Evolutionary conservation across 2,888 invertebrate species (phyloP), one percentile per base, ranked within the genome.

Genomic region (Tortrix viridana): DNA sequence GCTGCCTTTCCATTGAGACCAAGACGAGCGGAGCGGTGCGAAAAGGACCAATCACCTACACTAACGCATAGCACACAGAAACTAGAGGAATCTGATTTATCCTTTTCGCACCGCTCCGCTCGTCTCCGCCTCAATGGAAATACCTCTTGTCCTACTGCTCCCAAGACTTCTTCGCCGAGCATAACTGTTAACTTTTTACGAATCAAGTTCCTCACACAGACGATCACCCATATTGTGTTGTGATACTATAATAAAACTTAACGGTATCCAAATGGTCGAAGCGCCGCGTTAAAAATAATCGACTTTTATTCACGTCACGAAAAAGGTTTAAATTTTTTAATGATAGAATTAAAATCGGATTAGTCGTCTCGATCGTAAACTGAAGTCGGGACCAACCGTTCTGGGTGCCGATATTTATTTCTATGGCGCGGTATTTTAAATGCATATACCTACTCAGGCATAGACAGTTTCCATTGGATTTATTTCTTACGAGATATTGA

Each of bases 221-320:
- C 54, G 38, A 20, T 47, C 43, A 54, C 37, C 50, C 52, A 52
- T 55, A 62, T 56, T 62, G 56, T 56, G 50, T 47, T 52, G 37
- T 57, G 59, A 69, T 68, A 59, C 65, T 67, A 66, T 65, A 55
- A 63, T 67, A 65, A 67, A 69, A 65, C 64, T 67, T 71, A 70
- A 69, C 67, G 65, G 65, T 62, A 50, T 61, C 56, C 65, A 64
- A 68, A 67, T 65, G 67, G 65, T 66, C 52, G 57, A 69, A 65
- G 65, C 71, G 70, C 66, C 64, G 61, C 37, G 59, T 62, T 52
- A 59, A 56, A 63, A 55, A 56, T 60, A 60, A 66, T 66, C 58
- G 55, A 54, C 37, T 55, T 59, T 56, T 57, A 55, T 57, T 66
- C 64, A 52, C 54, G 63, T 48, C 56, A 56, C 41, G 69, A 66